Evolutionary conservation across 2,797 vertebrate genomes (phyloP).

Genomic region (Spea hammondii): DNA sequence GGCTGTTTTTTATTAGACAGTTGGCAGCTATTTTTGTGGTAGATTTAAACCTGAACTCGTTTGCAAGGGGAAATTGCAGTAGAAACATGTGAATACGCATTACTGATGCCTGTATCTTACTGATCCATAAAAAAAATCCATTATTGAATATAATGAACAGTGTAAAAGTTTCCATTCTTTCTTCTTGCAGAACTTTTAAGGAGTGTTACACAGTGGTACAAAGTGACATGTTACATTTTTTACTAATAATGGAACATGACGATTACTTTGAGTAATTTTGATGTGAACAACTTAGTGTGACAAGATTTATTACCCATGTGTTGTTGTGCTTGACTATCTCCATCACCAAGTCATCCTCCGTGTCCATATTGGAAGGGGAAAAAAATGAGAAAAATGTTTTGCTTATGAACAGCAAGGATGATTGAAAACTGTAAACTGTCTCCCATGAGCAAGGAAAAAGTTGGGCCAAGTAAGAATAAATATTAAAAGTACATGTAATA

Average conservation of each 20-base stretch:
- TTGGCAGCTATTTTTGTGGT: too few relatives aligned
- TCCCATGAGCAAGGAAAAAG: neutral
- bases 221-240: slow-evolving; percentile 35
- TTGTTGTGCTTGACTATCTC: slow-evolving; percentile 27
- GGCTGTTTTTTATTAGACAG: too few relatives aligned
- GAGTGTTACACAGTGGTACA: slow-evolving; percentile 20
- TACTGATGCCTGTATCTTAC: too few relatives aligned
- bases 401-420: slow-evolving; percentile 19
- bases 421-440: slow-evolving; percentile 28
- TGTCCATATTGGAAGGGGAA: slow-evolving; percentile 19
- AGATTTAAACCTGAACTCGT: too few relatives aligned
- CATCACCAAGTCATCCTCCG: slow-evolving; percentile 35
- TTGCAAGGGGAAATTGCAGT: too few relatives aligned
- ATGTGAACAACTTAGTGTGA: slow-evolving; percentile 39
- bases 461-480: neutral
- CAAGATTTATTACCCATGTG: slow-evolving; percentile 46
- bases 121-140: slow-evolving; percentile 12
- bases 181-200: slow-evolving; percentile 29
- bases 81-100: too few relatives aligned
- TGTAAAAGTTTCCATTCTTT: neutral
- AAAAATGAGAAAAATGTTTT: slow-evolving; percentile 19
- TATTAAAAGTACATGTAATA: neutral
- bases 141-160: slow-evolving; percentile 26
- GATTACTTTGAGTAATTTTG: slow-evolving; percentile 43
- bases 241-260: slow-evolving; percentile 31